phyloP scores from a whole-genome alignment of 2,113 vertebrate genomes.

The Motacilla tschutschensis region DNA sequence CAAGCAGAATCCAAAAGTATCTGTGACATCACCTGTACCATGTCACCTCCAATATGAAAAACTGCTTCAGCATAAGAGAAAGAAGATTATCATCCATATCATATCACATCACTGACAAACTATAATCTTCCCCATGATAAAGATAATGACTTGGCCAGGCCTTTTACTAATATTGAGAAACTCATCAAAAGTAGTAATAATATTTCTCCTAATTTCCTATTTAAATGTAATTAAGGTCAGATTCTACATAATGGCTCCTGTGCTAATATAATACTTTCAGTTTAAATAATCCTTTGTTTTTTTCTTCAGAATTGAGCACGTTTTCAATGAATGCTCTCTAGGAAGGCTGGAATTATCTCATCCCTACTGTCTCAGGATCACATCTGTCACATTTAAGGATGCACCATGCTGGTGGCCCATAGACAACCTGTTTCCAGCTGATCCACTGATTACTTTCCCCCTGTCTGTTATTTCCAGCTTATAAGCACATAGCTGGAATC shows the following conservation, averaged over 20 bases:
- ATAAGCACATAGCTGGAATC: background rate
- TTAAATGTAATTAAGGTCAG: background rate
- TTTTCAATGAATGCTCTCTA: background rate
- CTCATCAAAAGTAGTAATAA: background rate
- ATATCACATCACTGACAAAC: background rate
- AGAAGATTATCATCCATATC: background rate
- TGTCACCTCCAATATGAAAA: background rate
- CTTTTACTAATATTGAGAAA: background rate
- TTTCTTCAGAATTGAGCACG: background rate
- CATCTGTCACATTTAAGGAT: background rate
- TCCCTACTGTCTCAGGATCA: background rate
- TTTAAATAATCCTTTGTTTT: background rate
- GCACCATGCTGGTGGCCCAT: background rate
- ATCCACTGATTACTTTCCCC: slow-evolving; percentile 5
- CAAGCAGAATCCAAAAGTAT: background rate
- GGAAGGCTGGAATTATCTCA: background rate
- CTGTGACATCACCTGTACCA: background rate
- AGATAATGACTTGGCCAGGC: background rate
- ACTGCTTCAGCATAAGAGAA: background rate
- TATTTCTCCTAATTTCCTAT: background rate
- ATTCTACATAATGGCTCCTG: background rate
- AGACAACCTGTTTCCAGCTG: slow-evolving; percentile 8
- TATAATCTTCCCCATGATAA: background rate
- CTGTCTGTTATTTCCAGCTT: background rate
- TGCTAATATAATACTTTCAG: background rate